phyloP scores from a whole-genome alignment of 53 echinoderm and acorn worm genomes.

The Temnopleurus reevesii region DNA sequence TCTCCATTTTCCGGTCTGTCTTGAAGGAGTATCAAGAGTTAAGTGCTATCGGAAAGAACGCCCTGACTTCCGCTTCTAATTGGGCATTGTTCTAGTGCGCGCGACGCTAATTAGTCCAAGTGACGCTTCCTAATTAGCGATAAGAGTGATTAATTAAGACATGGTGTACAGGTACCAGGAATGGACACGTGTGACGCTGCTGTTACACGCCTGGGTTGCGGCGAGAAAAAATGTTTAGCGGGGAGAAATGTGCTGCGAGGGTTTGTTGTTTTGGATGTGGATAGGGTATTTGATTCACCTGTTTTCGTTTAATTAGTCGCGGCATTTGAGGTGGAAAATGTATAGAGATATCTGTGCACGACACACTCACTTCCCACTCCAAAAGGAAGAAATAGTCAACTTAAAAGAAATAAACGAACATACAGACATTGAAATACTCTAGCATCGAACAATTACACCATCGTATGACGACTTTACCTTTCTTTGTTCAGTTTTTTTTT shows the following conservation, averaged over 20 bases:
- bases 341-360: no score
- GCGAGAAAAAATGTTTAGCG: background rate
- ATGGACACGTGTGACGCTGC: background rate
- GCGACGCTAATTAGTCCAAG: slow-evolving; percentile 46
- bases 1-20: background rate
- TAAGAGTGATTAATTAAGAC: slow-evolving; percentile 47
- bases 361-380: no score
- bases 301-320: background rate
- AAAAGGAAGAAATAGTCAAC: no score
- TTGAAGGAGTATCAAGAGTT: no score
- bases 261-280: background rate
- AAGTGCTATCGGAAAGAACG: slow-evolving; percentile 5
- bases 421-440: no score
- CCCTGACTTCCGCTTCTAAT: slow-evolving; percentile 17
- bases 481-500: no score
- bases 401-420: no score
- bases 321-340: no score
- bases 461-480: no score
- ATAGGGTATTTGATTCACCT: background rate
- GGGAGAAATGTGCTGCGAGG: no score
- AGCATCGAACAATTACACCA: no score
- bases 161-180: background rate
- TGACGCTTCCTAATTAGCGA: slow-evolving; percentile 24
- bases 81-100: slow-evolving; percentile 32
- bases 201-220: background rate